Conservation (phyloP, 2,113 vertebrate genomes). For the Labeo rohita region DNA sequence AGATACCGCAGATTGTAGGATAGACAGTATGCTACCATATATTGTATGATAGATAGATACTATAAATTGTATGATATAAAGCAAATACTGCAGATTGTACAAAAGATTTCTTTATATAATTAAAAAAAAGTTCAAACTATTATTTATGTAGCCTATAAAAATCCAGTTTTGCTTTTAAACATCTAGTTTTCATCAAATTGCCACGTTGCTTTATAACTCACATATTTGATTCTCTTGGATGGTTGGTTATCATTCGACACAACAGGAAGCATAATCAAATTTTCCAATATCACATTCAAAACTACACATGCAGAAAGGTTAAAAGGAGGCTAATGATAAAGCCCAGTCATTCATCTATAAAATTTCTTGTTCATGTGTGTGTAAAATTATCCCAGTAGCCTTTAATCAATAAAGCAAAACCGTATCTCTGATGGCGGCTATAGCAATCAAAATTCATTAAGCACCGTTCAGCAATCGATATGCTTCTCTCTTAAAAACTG, state of each 20-base stretch:
- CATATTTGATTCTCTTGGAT: slow-evolving; percentile 3
- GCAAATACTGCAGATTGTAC: too few relatives aligned
- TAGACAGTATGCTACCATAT: too few relatives aligned
- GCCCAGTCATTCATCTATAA: slow-evolving; percentile 10
- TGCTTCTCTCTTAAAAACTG: slow-evolving; percentile 3
- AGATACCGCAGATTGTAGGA: too few relatives aligned
- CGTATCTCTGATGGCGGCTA: neutral
- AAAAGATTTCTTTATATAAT: too few relatives aligned
- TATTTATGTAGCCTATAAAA: neutral
- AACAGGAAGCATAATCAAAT: neutral
- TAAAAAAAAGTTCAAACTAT: too few relatives aligned
- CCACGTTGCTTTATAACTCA: neutral
- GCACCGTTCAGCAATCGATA: slow-evolving; percentile 5
- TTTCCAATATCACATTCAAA: slow-evolving; percentile 20
- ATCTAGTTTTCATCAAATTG: neutral
- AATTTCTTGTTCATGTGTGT: slow-evolving; percentile 9
- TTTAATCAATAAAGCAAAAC: slow-evolving; percentile 40
- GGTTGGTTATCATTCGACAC: neutral
- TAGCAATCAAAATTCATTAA: slow-evolving; percentile 41
- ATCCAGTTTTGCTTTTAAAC: neutral
- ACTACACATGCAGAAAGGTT: slow-evolving; percentile 34
- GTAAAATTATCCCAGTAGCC: neutral
- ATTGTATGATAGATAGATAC: too few relatives aligned
- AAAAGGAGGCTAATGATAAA: slow-evolving; percentile 34
- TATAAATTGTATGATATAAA: too few relatives aligned